Base-by-base conservation (phyloP, 1,140 invertebrate genomes). In the Zaprionus taronus region DNA sequence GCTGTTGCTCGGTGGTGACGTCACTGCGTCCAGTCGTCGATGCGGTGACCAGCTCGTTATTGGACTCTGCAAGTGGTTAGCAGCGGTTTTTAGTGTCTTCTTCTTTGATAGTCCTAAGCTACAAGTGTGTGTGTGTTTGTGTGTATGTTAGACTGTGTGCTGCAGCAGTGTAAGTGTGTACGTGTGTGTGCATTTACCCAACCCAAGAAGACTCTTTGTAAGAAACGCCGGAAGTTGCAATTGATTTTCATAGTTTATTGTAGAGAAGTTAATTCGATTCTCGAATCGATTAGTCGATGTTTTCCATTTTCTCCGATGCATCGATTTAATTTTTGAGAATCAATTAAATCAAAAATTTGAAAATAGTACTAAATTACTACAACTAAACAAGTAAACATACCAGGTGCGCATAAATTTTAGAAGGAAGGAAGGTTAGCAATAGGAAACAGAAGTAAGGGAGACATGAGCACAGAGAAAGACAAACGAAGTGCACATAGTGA, bases 1-100 rank as follows among this genome's bases (percentile, higher is more conserved):
- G 84, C 53, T 91, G 90, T 60, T 92, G 89, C 56, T 91, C 87
- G 20, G 91, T 92, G 61, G 83, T 81, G 49, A 85, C 26, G 60
- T 90, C 85, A 57, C 76, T 90, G 79, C 87, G 91, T 51, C 91
- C 91, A 5, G 91, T 92, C 4, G 91, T 92, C 12, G 85, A 85
- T 26, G 80, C 73, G 36, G 85, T 90, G 34, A 81, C 85, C 86
- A 90, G 61, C 65, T 89, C 85, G 44, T 90, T 89, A 72, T 85
- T 89, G 72, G 85, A 72, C 77, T 89, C 85, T 89, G 85, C 58
- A 89, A 89, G 70, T 76, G 72, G 60, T 68, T 67, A 68, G 72
- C 83, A 86, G 67, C 72, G 38, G 69, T 70, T 89, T 89, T 79
- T 80, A 78, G 80, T 83, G 63, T 83, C 62, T 36, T 20, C 66